These are phyloP conservation scores for Pararge aegeria DNA, from an alignment of 1,140 invertebrate genomes.

Conservation along the genomic window DNA sequence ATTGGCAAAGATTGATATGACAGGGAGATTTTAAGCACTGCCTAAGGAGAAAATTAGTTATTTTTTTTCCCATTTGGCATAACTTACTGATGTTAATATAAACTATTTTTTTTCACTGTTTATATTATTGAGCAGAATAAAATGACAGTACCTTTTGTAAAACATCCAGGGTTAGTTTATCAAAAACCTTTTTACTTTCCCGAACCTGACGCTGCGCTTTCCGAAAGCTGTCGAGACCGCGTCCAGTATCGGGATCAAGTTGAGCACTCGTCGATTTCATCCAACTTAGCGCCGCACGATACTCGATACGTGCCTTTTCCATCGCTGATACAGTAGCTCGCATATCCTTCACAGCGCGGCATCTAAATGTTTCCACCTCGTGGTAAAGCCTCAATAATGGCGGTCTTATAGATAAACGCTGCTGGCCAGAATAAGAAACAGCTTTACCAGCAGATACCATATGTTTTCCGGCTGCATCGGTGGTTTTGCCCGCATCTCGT, in stretches of 20 bases:
- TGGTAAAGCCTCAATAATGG: slow-evolving; percentile 95
- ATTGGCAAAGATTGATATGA: too few relatives aligned
- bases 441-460: slow-evolving; percentile 97
- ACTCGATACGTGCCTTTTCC: slow-evolving; percentile 98
- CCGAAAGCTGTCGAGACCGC: slow-evolving; percentile 97
- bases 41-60: too few relatives aligned
- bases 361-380: slow-evolving; percentile 97
- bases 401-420: slow-evolving; percentile 91
- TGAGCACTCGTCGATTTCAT: slow-evolving; percentile 99
- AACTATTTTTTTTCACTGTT: too few relatives aligned
- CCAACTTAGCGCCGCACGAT: slow-evolving; percentile 97
- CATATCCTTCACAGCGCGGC: slow-evolving; percentile 96
- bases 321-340: slow-evolving; percentile 93
- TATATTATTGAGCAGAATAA: background rate
- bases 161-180: slow-evolving; percentile 96
- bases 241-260: slow-evolving; percentile 97
- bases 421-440: slow-evolving; percentile 96
- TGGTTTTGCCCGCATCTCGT: slow-evolving; percentile 95
- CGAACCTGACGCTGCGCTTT: slow-evolving; percentile 90
- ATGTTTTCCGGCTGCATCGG: slow-evolving; percentile 90
- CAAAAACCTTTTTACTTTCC: slow-evolving; percentile 92
- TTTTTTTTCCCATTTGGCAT: too few relatives aligned
- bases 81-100: too few relatives aligned
- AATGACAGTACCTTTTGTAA: slow-evolving; percentile 90
- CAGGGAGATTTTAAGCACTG: too few relatives aligned